Conservation (phyloP, 2,113 vertebrate species). For the Lonchura striata region DNA sequence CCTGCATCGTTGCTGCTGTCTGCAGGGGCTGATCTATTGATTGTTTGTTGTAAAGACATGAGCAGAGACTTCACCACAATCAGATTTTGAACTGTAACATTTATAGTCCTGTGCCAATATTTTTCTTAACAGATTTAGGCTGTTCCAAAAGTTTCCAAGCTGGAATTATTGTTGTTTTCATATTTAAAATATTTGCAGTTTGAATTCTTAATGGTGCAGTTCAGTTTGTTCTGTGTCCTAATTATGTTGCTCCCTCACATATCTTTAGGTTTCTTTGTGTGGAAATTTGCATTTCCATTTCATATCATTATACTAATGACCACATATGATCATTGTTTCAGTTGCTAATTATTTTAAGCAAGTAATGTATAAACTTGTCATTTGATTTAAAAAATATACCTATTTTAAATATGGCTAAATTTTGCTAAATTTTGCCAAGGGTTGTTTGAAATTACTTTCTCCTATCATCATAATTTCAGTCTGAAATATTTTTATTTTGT, state of each 20-base stretch:
- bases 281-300: slow-evolving; percentile 31
- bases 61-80: not conserved
- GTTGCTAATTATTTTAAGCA: slow-evolving; percentile 66
- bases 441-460: not conserved
- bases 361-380: slow-evolving; percentile 19
- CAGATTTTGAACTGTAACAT: not conserved
- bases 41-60: not conserved
- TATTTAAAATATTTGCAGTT: not conserved
- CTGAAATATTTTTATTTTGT: not conserved
- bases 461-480: not conserved
- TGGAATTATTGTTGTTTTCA: not conserved
- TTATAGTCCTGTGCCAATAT: not conserved
- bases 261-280: not conserved
- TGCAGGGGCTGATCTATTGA: accelerated
- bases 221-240: not conserved
- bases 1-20: accelerated
- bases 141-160: not conserved
- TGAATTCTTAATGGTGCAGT: not conserved
- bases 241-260: slow-evolving; percentile 31
- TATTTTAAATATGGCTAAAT: not conserved
- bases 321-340: slow-evolving; percentile 66
- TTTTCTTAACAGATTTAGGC: not conserved
- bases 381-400: not conserved
- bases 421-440: not conserved
- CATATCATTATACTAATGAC: slow-evolving; percentile 60